These are phyloP conservation scores for Apeltes quadracus DNA, from an alignment of 2,113 vertebrate genomes.

Conservation along the genomic window DNA sequence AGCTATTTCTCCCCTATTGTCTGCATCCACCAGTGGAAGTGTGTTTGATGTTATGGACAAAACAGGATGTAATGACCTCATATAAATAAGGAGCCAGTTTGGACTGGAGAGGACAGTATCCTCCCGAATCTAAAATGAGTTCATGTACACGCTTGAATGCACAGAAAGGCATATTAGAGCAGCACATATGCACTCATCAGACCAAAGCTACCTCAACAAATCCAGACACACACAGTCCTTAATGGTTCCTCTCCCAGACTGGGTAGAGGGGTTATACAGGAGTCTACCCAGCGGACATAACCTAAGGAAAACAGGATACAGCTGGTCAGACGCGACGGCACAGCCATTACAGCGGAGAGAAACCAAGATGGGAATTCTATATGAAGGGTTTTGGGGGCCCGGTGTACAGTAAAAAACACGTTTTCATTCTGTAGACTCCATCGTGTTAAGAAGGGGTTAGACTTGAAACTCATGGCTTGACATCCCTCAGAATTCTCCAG, in stretches of 20 bases:
- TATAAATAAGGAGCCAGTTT: constrained; percentile 47
- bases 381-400: constrained; percentile 16
- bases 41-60: constrained; percentile 69
- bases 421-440: background rate
- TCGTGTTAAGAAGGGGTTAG: background rate
- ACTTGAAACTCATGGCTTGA: no score
- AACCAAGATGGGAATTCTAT: constrained; percentile 17
- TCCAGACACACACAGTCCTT: constrained; percentile 30
- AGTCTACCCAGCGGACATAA: constrained; percentile 63
- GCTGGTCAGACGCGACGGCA: constrained; percentile 64
- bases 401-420: background rate
- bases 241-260: constrained; percentile 65
- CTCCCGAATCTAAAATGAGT: constrained; percentile 1
- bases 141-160: background rate
- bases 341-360: constrained; percentile 30
- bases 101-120: constrained; percentile 25
- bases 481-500: background rate
- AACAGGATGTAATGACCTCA: constrained; percentile 77
- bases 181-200: no score
- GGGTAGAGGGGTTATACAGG: constrained; percentile 58
- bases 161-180: no score
- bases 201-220: constrained; percentile 60
- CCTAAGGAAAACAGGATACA: constrained; percentile 81
- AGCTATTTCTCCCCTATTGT: constrained; percentile 76
- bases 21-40: constrained; percentile 48